phyloP scores from a whole-genome alignment of 1,140 invertebrate species.

The Pectinophora gossypiella region DNA sequence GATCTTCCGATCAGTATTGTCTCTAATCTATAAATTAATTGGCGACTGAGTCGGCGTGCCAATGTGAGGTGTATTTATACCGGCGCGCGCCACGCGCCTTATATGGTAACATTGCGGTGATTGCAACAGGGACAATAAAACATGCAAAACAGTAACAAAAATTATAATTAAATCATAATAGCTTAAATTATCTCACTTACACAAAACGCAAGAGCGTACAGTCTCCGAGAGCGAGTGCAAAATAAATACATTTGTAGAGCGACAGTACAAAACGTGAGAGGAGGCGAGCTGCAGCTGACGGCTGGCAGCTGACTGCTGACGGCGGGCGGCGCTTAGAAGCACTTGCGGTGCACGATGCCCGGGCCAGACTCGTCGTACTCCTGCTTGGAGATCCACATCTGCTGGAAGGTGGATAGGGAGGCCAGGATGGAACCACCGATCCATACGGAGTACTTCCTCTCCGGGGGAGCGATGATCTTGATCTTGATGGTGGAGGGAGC shows the following conservation, averaged over 20 bases:
- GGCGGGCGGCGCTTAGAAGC: slow-evolving; percentile 84
- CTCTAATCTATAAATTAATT: slow-evolving; percentile 17
- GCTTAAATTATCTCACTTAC: slow-evolving; percentile 25
- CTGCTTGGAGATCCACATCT: slow-evolving; percentile 97
- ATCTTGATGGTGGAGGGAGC: slow-evolving; percentile 95
- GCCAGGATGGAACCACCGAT: slow-evolving; percentile 90
- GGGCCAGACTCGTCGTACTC: slow-evolving; percentile 97
- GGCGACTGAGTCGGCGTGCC: background rate
- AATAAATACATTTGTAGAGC: slow-evolving; percentile 23
- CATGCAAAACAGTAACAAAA: slow-evolving; percentile 3
- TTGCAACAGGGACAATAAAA: slow-evolving; percentile 1
- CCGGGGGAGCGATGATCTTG: slow-evolving; percentile 93
- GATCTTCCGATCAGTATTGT: slow-evolving; percentile 7
- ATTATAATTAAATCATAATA: slow-evolving; percentile 17
- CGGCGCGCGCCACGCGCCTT: slow-evolving; percentile 3
- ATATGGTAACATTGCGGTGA: slow-evolving; percentile 2
- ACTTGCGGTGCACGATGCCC: slow-evolving; percentile 96
- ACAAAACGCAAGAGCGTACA: slow-evolving; percentile 28
- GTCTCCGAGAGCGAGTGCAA: slow-evolving; percentile 24
- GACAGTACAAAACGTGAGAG: slow-evolving; percentile 19
- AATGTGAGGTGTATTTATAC: slow-evolving; percentile 13
- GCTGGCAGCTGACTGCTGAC: background rate
- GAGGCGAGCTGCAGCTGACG: slow-evolving; percentile 9
- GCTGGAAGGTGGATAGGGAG: slow-evolving; percentile 91
- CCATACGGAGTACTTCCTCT: slow-evolving; percentile 89